Evolutionary conservation across 2,888 invertebrate species (phyloP).

Genomic region (Thymelicus lineola): DNA sequence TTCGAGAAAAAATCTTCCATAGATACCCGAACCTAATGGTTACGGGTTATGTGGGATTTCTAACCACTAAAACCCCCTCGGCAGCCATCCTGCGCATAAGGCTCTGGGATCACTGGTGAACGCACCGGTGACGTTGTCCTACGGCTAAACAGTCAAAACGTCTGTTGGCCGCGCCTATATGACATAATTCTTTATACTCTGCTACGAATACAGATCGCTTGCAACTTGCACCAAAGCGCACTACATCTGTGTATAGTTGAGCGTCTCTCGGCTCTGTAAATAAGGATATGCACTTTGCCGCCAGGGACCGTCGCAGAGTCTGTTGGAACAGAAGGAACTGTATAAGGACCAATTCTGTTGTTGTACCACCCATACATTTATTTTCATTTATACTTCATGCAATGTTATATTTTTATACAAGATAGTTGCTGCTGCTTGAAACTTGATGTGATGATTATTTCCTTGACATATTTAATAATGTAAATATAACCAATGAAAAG

Average conservation of each 20-base stretch:
- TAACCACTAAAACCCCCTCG: no score
- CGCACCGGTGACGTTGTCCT: no score
- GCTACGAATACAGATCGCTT: not conserved
- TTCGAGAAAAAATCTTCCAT: no score
- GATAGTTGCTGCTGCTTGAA: not conserved
- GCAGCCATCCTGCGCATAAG: no score
- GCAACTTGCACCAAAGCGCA: conserved; percentile 21
- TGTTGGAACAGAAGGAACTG: not conserved
- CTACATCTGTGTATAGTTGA: conserved; percentile 31
- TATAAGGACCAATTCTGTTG: no score
- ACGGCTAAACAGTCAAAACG: no score
- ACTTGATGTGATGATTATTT: not conserved
- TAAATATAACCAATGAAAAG: no score
- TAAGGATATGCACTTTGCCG: conserved; percentile 47
- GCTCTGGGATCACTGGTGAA: no score
- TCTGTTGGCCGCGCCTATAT: no score
- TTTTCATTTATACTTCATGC: not conserved
- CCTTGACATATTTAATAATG: not conserved
- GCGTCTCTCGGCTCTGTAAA: conserved; percentile 46
- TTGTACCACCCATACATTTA: not conserved
- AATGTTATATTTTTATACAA: not conserved
- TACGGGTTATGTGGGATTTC: no score
- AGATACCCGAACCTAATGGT: no score
- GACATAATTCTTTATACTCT: no score
- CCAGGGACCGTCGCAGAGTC: conserved; percentile 2